phyloP scores from a whole-genome alignment of 2,888 invertebrate genomes.

The Microdon myrmicae region DNA sequence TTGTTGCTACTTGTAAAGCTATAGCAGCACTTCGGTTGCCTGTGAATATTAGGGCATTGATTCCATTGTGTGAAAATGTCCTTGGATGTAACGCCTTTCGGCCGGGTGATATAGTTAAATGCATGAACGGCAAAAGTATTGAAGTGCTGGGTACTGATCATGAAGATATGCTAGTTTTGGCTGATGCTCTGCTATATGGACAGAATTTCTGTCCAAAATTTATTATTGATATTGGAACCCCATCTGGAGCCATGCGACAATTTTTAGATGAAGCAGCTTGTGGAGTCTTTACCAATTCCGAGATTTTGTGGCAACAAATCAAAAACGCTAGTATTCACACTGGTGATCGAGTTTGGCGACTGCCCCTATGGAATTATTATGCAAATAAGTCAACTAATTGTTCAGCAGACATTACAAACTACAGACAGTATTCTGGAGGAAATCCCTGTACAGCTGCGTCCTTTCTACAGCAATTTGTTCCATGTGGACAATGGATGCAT shows the following conservation, averaged over 20 bases:
- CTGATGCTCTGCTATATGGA: conserved; percentile 82
- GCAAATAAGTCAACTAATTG: background rate
- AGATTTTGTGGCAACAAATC: conserved; percentile 73
- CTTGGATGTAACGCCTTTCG: conserved; percentile 81
- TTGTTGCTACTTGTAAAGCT: conserved; percentile 76
- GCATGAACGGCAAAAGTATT: conserved; percentile 80
- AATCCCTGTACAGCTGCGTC: conserved; percentile 79
- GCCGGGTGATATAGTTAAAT: conserved; percentile 80
- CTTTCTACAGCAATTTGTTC: conserved; percentile 75
- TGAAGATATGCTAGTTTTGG: conserved; percentile 80
- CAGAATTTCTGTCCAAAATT: conserved; percentile 73
- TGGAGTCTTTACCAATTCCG: conserved; percentile 80
- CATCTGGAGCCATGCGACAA: conserved; percentile 76
- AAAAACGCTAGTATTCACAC: conserved; percentile 76
- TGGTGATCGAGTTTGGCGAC: conserved; percentile 85
- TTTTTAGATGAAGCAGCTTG: conserved; percentile 76
- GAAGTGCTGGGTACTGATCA: conserved; percentile 76
- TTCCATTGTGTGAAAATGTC: conserved; percentile 85
- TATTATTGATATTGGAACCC: conserved; percentile 82
- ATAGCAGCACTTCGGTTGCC: conserved; percentile 77
- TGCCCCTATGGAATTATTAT: conserved; percentile 82
- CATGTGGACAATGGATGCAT: conserved; percentile 77
- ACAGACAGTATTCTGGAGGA: conserved; percentile 66
- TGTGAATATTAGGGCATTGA: conserved; percentile 76
- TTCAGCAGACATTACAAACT: conserved; percentile 59